phyloP scores from a whole-genome alignment of 2,888 invertebrate genomes.

The Buathra laborator region DNA sequence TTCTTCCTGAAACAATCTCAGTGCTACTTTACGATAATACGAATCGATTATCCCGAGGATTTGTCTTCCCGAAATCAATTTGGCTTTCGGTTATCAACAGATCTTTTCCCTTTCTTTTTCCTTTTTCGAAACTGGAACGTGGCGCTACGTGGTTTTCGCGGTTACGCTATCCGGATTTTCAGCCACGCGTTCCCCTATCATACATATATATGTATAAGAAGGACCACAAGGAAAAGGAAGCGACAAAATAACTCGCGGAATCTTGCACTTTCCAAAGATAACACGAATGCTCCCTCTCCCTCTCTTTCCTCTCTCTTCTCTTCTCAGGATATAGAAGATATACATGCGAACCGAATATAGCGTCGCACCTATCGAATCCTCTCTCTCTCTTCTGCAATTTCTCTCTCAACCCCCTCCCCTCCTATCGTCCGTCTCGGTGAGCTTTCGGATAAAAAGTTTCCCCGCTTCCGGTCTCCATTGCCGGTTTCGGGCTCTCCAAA shows the following conservation, averaged over 20 bases:
- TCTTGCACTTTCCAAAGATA: conserved; percentile 39
- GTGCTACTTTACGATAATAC: background rate
- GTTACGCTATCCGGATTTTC: conserved; percentile 17
- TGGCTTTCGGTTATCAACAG: background rate
- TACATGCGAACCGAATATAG: conserved; percentile 6
- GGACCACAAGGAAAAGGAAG: conserved; percentile 24
- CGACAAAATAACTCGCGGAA: conserved; percentile 38
- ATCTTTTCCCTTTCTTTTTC: background rate
- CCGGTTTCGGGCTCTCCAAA: background rate
- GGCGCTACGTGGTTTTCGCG: background rate
- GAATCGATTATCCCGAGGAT: background rate
- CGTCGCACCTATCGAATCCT: conserved; percentile 26
- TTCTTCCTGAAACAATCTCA: background rate
- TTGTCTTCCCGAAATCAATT: background rate
- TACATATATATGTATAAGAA: background rate
- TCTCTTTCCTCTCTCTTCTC: background rate
- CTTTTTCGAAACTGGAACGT: background rate
- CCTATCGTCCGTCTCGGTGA: conserved; percentile 4
- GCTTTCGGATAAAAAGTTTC: conserved; percentile 33
- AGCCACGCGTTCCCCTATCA: background rate
- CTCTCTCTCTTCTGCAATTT: background rate
- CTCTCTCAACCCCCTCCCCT: background rate
- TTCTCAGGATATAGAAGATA: background rate
- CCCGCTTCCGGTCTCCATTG: conserved; percentile 43
- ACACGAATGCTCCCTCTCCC: background rate